These are phyloP conservation scores for Abrostola triplasia DNA, from an alignment of 2,888 invertebrate species.

Conservation along the genomic window DNA sequence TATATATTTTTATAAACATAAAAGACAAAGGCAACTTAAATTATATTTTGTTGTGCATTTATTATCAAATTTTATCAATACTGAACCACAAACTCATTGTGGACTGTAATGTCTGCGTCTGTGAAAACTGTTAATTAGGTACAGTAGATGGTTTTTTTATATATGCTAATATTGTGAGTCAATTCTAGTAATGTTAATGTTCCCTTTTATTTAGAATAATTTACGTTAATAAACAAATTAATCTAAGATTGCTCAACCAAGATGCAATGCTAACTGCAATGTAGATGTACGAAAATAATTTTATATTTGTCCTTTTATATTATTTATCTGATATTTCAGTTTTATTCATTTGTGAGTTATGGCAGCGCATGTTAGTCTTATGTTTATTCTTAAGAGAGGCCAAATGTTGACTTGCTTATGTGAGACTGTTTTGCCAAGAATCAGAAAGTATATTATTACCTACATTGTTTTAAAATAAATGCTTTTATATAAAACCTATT, in stretches of 20 bases:
- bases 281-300: slow-evolving; percentile 79
- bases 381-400: slow-evolving; percentile 87
- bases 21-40: slow-evolving; percentile 87
- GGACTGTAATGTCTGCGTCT: slow-evolving; percentile 82
- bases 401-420: slow-evolving; percentile 89
- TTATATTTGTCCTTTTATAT: slow-evolving; percentile 84
- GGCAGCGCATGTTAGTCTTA: slow-evolving; percentile 88
- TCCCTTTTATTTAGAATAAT: slow-evolving; percentile 86
- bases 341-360: slow-evolving; percentile 85
- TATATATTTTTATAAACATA: slow-evolving; percentile 86
- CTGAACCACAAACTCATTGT: slow-evolving; percentile 82
- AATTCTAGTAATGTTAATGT: slow-evolving; percentile 86
- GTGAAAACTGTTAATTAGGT: slow-evolving; percentile 68
- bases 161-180: slow-evolving; percentile 87
- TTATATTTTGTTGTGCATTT: slow-evolving; percentile 88
- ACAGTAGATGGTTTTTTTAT: slow-evolving; percentile 76
- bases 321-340: slow-evolving; percentile 85
- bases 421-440: slow-evolving; percentile 89
- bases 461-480: slow-evolving; percentile 89
- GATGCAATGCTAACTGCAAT: slow-evolving; percentile 87
- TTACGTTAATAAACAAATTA: slow-evolving; percentile 84
- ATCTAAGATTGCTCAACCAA: slow-evolving; percentile 86
- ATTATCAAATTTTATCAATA: slow-evolving; percentile 83
- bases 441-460: slow-evolving; percentile 89
- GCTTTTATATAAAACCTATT: slow-evolving; percentile 84